A percentile compares a stretch with the other conserved stretches of the same genome.
phyloP scores from a whole-genome alignment of 2,888 invertebrate genomes.

The Hyposoter didymator region DNA sequence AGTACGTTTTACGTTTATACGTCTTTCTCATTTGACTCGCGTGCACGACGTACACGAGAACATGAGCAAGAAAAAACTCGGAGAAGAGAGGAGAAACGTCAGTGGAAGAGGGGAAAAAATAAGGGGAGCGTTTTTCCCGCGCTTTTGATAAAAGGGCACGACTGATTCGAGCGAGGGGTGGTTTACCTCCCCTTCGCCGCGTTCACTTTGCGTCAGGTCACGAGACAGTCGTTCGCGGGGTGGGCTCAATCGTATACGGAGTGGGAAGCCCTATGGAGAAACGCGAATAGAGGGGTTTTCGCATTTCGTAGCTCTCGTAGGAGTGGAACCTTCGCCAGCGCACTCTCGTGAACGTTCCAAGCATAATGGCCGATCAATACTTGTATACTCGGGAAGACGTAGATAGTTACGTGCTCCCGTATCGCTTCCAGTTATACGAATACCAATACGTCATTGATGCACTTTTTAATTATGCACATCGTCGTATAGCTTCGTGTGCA shows the following conservation, averaged over 20 bases:
- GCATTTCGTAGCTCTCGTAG: slow-evolving; percentile 18
- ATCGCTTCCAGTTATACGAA: slow-evolving; percentile 52
- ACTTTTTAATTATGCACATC: slow-evolving; percentile 9
- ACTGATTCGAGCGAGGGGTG: slow-evolving; percentile 51
- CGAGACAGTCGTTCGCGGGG: slow-evolving; percentile 41
- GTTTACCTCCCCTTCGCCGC: neutral
- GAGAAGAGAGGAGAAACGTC: slow-evolving; percentile 13
- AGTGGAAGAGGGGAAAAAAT: slow-evolving; percentile 48
- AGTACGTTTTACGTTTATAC: slow-evolving; percentile 39
- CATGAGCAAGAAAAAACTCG: slow-evolving; percentile 3
- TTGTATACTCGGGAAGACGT: slow-evolving; percentile 76
- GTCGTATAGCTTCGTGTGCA: neutral
- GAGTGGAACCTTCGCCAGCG: slow-evolving; percentile 39
- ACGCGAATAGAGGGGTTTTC: slow-evolving; percentile 30
- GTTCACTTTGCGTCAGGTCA: slow-evolving; percentile 7
- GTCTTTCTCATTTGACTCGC: slow-evolving; percentile 23
- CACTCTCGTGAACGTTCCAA: slow-evolving; percentile 43
- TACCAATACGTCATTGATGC: slow-evolving; percentile 9
- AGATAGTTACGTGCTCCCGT: slow-evolving; percentile 61
- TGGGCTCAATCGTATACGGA: neutral
- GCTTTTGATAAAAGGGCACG: slow-evolving; percentile 66
- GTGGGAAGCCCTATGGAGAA: slow-evolving; percentile 16
- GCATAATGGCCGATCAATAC: slow-evolving; percentile 78
- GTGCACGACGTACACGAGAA: slow-evolving; percentile 53
- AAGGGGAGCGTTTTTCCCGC: slow-evolving; percentile 77